Base-by-base conservation (phyloP, 2,888 invertebrate genomes). In the Athrips mouffetella region DNA sequence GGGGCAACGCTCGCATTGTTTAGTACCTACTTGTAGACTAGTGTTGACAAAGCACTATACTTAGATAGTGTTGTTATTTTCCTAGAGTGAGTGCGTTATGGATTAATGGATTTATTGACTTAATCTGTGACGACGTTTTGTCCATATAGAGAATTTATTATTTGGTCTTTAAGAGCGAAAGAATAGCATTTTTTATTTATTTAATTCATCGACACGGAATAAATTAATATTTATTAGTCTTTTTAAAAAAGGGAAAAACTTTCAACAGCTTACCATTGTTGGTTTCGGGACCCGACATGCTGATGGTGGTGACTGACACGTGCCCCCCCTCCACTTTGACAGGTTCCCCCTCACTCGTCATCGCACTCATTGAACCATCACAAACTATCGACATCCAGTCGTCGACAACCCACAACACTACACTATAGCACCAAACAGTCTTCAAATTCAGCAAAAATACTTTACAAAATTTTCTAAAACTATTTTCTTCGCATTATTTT, bases 231-330 rank as follows among this genome's bases (percentile, higher is more conserved):
- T n/a, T 27, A 8, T 27, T 27, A 27, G 2, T 5, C 7, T 5
- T 27, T 10, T 27, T 8, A 4, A 27, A 27, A 27, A 5, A 18
- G 1, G 20, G 7, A 21, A 37, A 18, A n/a, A n/a, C n/a, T n/a
- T 25, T 6, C 25, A 7, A 25, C 25, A 33, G 50, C 76, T 76
- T 76, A 86, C 91, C 91, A 73, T 90, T 91, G 68, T 89, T 89
- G 33, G 90, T 89, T 62, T 91, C 90, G 51, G 88, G 79, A 48
- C 90, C 90, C 37, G 90, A 89, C 77, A 93, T 91, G 74, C 94
- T 94, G 83, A 95, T 94, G 61, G 94, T 93, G 60, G 94, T 95
- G 69, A 95, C 94, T 52, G 94, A 94, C 50, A 95, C 92, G 89
- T 95, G 72, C 67, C 84, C 81, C 59, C 88, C 80, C 75, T 87